Evolutionary conservation across 2,797 vertebrate species (phyloP), one percentile per base, ranked within the genome.

Genomic region (Clarias platycephalus): DNA sequence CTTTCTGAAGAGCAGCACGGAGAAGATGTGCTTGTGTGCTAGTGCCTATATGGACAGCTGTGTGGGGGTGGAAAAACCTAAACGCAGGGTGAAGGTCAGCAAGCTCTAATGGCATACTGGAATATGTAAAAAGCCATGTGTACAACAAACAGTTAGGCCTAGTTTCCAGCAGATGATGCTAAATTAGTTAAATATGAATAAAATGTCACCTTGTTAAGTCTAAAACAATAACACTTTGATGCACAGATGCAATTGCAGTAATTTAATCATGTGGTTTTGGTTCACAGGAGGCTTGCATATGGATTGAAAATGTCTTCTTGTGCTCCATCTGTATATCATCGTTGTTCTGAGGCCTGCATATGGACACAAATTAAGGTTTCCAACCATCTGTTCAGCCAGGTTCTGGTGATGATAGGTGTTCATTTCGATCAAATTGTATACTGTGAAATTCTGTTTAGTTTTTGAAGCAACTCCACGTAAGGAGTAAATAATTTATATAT

Each of bases 1-100:
- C 92, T 86, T 28, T 44, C 37, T 64, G 40, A 81, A 86, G 88
- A 90, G 84, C 85, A 37, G 70, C 1, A 66, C 72, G 70, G 82
- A 64, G 70, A 82, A 80, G 87, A 84, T 85, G 84, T 85, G 83
- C 22, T 37, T 9, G 85, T 85, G 84, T 85, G 83, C 22, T 37
- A 18, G 10, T 4, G 18, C 76, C 77, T 88, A 72, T 82, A 80
- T 75, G 8, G 86, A 85, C 82, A 87, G 84, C 74, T 88, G 67
- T 76, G 74, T 24, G 28, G 75, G 72, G 82, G 75, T 70, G 74
- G 76, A 81, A 71, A 58, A 83, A 76, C 22, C 15, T 63, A 79
- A 63, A 63, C 31, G 49, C 20, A 74, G 66, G 72, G 44, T 81
- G 34, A 86, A 49, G 84, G 53, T 85, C 72, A 53, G 63, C 49